phyloP scores from a whole-genome alignment of 2,113 vertebrate genomes.

The Phoenicopterus ruber region DNA sequence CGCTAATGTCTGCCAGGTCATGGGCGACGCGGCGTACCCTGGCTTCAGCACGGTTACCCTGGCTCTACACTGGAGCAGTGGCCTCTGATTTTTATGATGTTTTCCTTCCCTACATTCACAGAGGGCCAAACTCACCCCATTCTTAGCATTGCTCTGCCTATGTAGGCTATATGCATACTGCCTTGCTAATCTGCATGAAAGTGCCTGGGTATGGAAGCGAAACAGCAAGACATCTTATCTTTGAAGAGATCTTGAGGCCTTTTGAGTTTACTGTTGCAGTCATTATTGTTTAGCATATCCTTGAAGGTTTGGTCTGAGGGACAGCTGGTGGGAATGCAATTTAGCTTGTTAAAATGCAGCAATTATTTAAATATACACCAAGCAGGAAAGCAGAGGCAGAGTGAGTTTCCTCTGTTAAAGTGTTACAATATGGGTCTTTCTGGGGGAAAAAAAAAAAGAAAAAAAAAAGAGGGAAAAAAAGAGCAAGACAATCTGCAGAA shows the following conservation, averaged over 20 bases:
- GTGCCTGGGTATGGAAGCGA: not conserved
- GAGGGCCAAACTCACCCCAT: not conserved
- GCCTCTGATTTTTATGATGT: not conserved
- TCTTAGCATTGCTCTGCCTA: not conserved
- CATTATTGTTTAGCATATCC: slow-evolving; percentile 50
- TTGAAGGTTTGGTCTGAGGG: slow-evolving; percentile 45
- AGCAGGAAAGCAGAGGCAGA: slow-evolving; percentile 22
- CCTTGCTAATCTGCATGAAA: slow-evolving; percentile 47
- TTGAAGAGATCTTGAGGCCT: slow-evolving; percentile 38
- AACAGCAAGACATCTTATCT: slow-evolving; percentile 50
- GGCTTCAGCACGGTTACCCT: not conserved
- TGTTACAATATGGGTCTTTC: slow-evolving; percentile 22
- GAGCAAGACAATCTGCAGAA: not conserved
- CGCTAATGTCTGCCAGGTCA: not conserved
- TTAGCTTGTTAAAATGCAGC: slow-evolving; percentile 54
- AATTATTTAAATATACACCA: slow-evolving; percentile 59
- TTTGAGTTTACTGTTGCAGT: slow-evolving; percentile 41
- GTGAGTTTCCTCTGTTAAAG: slow-evolving; percentile 31
- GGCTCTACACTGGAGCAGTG: not conserved
- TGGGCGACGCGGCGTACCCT: rapidly evolving
- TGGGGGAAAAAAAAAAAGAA: not conserved
- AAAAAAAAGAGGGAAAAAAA: not conserved
- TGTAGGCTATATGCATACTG: not conserved
- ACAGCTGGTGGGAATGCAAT: slow-evolving; percentile 51
- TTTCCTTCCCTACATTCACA: not conserved